Percentiles rank a stretch among this genome's conserved stretches.
Evolutionary conservation across 2,113 vertebrate species (phyloP).

Genomic region (Antechinus flavipes): DNA sequence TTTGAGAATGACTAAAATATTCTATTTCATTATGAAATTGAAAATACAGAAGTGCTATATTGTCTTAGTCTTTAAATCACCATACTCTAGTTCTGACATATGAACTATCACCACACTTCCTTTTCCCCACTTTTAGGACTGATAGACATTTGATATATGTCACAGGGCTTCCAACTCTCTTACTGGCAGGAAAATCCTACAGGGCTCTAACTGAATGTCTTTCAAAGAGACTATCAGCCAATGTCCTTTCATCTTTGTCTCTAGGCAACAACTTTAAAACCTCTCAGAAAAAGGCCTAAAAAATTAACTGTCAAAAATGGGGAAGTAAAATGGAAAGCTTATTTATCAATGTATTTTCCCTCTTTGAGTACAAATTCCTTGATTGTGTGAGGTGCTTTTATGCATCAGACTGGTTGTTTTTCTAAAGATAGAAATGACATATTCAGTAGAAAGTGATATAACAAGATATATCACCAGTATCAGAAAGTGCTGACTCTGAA

Average conservation of each 20-base stretch:
- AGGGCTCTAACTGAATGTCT: slow-evolving; percentile 48
- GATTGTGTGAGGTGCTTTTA: slow-evolving; percentile 38
- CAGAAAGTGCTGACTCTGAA: slow-evolving; percentile 58
- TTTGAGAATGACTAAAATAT: not conserved
- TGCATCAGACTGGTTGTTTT: slow-evolving; percentile 35
- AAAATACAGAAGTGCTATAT: not conserved
- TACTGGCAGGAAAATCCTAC: slow-evolving; percentile 20
- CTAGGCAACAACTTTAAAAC: slow-evolving; percentile 50
- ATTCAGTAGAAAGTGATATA: slow-evolving; percentile 55
- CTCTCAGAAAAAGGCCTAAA: slow-evolving; percentile 57
- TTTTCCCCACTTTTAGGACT: slow-evolving; percentile 36
- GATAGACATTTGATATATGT: not conserved
- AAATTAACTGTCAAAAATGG: slow-evolving; percentile 61
- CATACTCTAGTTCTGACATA: not conserved
- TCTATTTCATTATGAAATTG: not conserved
- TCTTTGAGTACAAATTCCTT: slow-evolving; percentile 58
- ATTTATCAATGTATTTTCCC: slow-evolving; percentile 66
- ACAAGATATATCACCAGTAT: slow-evolving; percentile 42
- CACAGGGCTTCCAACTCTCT: not conserved
- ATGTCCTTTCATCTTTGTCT: slow-evolving; percentile 60
- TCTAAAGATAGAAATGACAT: slow-evolving; percentile 50
- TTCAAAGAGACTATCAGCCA: slow-evolving; percentile 49
- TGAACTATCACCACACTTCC: not conserved
- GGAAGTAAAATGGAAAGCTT: slow-evolving; percentile 58
- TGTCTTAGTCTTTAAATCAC: not conserved